Evolutionary conservation across 1,140 invertebrate genomes (phyloP), one percentile per base, ranked within the genome.

Genomic region (Drosophila pallidifrons): DNA sequence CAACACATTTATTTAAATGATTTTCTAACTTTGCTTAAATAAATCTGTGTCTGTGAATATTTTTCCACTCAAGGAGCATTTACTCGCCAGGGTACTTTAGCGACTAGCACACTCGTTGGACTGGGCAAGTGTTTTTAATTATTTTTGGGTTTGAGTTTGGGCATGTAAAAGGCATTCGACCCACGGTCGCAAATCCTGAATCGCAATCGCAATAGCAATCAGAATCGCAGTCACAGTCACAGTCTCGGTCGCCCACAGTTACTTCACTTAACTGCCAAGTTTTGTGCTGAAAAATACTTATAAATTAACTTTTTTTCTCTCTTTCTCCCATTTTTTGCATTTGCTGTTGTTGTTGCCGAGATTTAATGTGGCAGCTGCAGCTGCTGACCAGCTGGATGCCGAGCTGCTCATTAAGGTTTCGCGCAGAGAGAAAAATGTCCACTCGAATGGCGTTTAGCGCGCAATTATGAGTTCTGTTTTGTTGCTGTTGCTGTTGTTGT

Each of bases 361-460:
- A 65, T 72, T 72, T 72, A 55, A 65, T 72, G 35, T 54, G 52
- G 58, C 68, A 72, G 51, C n/a, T 66, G 63, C 61, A 71, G 68
- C 60, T 55, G 59, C 60, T 64, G 59, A 60, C 66, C 66, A 61
- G 52, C 64, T 67, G 68, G 68, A 43, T 52, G 67, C 35, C 68
- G 38, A 47, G 59, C 68, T 74, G 32, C 72, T 75, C 72, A 75
- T 75, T 75, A 75, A 75, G 72, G 55, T 59, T 41, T 10, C 55
- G 13, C 8, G 4, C 41, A 13, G 32, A 70, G 72, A 76, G 61
- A 81, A 86, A 83, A 85, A 77, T 86, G 82, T 86, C 82, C 82
- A 86, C 81, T 85, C 81, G 83, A 83, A 87, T 87, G 82, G 79
- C 82, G 79, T 86, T 86, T 86, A 86, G 82, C 79, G 82, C 78